Evolutionary conservation across 2,888 invertebrate genomes (phyloP).

Genomic region (Cerceris ruficornis): DNA sequence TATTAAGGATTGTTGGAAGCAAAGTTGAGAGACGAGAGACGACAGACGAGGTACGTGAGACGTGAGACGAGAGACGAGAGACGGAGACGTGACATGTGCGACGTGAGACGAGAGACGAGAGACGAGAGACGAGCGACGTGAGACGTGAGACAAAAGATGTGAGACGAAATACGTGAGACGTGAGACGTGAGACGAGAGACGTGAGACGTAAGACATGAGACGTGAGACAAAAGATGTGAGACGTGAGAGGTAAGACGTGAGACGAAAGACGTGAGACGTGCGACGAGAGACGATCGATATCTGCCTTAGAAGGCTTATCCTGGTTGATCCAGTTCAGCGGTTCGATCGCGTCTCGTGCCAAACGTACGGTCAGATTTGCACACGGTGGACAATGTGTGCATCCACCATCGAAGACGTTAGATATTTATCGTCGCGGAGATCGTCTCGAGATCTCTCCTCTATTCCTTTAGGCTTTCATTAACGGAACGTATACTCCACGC

Average conservation of each 20-base stretch:
- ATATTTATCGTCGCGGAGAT: neutral
- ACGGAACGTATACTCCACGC: neutral
- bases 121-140: constrained; percentile 64
- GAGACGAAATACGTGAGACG: too few relatives aligned
- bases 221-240: too few relatives aligned
- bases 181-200: too few relatives aligned
- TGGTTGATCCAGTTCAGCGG: constrained; percentile 78
- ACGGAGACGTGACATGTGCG: too few relatives aligned
- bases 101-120: constrained; percentile 45
- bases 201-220: too few relatives aligned
- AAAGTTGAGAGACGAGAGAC: too few relatives aligned
- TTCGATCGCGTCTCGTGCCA: constrained; percentile 75
- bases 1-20: constrained; percentile 28
- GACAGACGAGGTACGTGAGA: too few relatives aligned
- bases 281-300: constrained; percentile 70
- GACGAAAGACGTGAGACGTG: too few relatives aligned
- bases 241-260: too few relatives aligned
- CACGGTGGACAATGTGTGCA: neutral
- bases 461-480: neutral
- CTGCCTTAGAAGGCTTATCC: constrained; percentile 39
- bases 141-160: too few relatives aligned
- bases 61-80: too few relatives aligned
- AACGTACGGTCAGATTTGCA: constrained; percentile 27
- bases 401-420: neutral
- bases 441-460: neutral